Evolutionary conservation across 2,888 invertebrate species (phyloP).

Genomic region (Panopea generosa): DNA sequence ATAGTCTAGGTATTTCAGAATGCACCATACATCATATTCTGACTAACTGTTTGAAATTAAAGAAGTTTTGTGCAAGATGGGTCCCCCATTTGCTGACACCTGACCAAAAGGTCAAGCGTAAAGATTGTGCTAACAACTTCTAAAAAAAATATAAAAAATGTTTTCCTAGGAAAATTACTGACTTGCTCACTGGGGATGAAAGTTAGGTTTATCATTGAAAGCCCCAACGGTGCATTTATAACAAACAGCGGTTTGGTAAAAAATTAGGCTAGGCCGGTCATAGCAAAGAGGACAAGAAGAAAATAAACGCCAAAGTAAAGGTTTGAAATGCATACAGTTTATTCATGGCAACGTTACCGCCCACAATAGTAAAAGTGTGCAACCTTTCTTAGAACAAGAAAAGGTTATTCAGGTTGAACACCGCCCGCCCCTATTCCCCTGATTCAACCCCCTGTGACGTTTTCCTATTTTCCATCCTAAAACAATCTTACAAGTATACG

Average conservation of each 20-base stretch:
- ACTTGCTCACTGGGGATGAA: constrained; percentile 12
- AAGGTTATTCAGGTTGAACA: background rate
- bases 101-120: background rate
- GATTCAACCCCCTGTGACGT: background rate
- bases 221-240: background rate
- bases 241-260: constrained; percentile 11
- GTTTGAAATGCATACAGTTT: background rate
- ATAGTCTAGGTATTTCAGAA: background rate
- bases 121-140: background rate
- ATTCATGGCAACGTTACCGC: background rate
- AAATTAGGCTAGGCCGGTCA: background rate
- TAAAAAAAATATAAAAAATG: background rate
- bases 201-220: constrained; percentile 16
- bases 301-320: background rate
- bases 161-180: background rate
- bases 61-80: background rate
- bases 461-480: background rate
- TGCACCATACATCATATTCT: background rate
- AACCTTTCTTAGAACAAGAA: background rate
- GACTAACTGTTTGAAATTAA: background rate
- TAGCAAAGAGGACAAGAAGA: constrained; percentile 10
- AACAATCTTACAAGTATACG: background rate
- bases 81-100: background rate
- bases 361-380: too few species aligned
- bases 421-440: too few species aligned